These are phyloP conservation scores for Grapholita molesta DNA, from an alignment of 1,140 invertebrate genomes.

Conservation along the genomic window DNA sequence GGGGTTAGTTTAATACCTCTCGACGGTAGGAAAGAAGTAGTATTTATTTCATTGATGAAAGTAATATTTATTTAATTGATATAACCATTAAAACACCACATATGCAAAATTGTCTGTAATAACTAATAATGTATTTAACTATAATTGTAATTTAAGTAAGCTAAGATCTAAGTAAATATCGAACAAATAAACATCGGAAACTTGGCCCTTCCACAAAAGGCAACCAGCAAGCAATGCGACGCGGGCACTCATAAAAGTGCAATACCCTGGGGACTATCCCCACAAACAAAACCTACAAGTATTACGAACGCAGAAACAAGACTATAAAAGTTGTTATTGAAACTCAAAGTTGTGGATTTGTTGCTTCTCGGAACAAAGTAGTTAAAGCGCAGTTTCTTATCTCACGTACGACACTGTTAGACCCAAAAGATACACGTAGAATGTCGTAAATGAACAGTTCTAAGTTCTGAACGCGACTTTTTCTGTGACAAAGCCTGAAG, in stretches of 20 bases:
- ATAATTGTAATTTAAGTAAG: no score
- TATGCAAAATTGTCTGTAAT: no score
- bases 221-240: neutral
- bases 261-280: constrained; percentile 6
- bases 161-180: no score
- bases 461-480: neutral
- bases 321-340: neutral
- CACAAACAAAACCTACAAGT: neutral
- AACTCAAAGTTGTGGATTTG: neutral
- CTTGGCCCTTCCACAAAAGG: neutral
- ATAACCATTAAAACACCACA: no score
- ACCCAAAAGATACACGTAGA: no score
- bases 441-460: no score
- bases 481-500: no score
- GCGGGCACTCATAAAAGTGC: constrained; percentile 8
- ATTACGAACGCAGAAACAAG: neutral
- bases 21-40: no score
- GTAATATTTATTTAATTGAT: no score
- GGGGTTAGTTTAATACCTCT: no score
- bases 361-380: neutral
- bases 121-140: no score
- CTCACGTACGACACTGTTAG: neutral
- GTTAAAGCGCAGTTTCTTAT: neutral
- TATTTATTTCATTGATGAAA: no score
- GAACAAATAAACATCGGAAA: neutral